Evolutionary conservation across 2,888 invertebrate genomes (phyloP), one percentile per base, ranked within the genome.

Genomic region (Pollenia amentaria): DNA sequence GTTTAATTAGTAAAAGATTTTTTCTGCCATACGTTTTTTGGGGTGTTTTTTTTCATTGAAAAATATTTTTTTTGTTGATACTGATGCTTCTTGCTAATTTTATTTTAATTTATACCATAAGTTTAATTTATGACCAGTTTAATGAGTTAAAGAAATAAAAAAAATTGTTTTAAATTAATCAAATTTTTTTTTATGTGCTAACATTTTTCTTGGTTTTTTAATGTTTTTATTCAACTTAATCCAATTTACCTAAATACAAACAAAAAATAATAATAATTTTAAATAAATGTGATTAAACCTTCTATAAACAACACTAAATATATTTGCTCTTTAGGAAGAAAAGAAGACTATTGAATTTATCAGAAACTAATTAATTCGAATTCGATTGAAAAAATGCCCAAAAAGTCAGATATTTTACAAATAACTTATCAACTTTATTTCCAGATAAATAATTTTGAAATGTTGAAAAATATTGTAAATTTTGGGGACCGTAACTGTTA

Each of bases 91-190:
- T 69, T 21, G 16, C 48, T 69, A 82, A 75, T 82, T 81, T 75
- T 51, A 69, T 51, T 82, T 82, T 69, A 82, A 82, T 75, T 82
- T 69, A 82, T 82, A 51, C 75, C 44, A 42, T 48, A 51, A 60
- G 69, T 75, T 75, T 75, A 60, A 75, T 75, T 82, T 69, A 82
- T 75, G 57, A 18, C 51, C 81, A 53, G 14, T 69, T 82, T 75
- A 82, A 82, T 69, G 75, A 55, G 67, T 69, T 44, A 2, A 42
- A 44, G 16, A 40, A 57, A 29, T 55, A 21, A 60, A 53, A 69
- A 70, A 51, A 21, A 51, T 10, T 48, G 38, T 48, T 69, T 29
- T 14, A 65, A 62, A 62, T 79, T 70, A 70, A 79, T 79, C 62
- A 77, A 53, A 65, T 21, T 21, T 65, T 55, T 21, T 18, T 42